Evolutionary conservation across 2,888 invertebrate species (phyloP).

Genomic region (Caenorhabditis sulstoni): DNA sequence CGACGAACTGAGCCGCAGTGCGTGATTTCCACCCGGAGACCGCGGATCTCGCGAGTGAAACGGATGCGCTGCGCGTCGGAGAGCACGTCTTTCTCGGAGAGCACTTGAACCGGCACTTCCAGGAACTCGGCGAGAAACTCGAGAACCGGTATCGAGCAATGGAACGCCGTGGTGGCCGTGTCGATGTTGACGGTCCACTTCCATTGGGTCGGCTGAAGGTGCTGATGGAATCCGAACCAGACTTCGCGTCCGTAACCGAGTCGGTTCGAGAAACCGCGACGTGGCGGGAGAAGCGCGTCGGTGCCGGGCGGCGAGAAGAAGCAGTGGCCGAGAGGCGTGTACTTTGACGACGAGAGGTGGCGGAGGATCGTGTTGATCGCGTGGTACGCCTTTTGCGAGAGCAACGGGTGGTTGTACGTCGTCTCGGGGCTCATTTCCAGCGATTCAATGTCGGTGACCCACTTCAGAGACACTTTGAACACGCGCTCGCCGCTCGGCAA

Average conservation of each 20-base stretch:
- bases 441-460: slow-evolving; percentile 91
- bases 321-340: slow-evolving; percentile 99
- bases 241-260: slow-evolving; percentile 85
- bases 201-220: slow-evolving; percentile 99
- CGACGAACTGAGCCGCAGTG: slow-evolving; percentile 99
- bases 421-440: too few relatives aligned
- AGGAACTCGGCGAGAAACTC: slow-evolving; percentile 99
- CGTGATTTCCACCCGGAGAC: slow-evolving; percentile 99
- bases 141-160: slow-evolving; percentile 99
- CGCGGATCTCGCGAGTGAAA: slow-evolving; percentile 99
- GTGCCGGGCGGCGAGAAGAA: slow-evolving; percentile 95
- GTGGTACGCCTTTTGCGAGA: slow-evolving; percentile 93
- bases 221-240: slow-evolving; percentile 99
- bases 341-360: slow-evolving; percentile 98
- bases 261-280: slow-evolving; percentile 82
- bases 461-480: slow-evolving; percentile 96
- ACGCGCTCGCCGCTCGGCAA: slow-evolving; percentile 94
- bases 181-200: slow-evolving; percentile 98
- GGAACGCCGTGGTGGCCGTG: slow-evolving; percentile 99
- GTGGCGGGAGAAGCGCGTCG: slow-evolving; percentile 84
- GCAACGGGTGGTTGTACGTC: slow-evolving; percentile 93
- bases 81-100: slow-evolving; percentile 76
- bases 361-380: slow-evolving; percentile 99
- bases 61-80: slow-evolving; percentile 87
- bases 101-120: slow-evolving; percentile 83